phyloP scores from a whole-genome alignment of 2,888 invertebrate genomes.

The Spialia ferax region DNA sequence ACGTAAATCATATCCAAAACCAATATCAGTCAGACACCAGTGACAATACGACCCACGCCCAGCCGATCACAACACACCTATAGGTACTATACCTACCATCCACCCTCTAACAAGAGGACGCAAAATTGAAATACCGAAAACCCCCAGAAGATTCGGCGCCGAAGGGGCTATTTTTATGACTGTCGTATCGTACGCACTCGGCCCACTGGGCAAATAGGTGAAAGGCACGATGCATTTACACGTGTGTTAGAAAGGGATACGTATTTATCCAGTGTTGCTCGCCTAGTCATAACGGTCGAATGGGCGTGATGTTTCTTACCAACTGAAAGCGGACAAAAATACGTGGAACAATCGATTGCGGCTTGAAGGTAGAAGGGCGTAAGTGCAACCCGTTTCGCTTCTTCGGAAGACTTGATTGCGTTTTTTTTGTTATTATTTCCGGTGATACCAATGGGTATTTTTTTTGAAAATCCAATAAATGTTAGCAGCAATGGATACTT shows the following conservation, averaged over 20 bases:
- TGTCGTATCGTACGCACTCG: slow-evolving; percentile 85
- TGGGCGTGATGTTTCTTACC: slow-evolving; percentile 87
- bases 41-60: slow-evolving; percentile 47
- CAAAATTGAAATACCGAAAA: slow-evolving; percentile 80
- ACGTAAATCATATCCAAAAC: slow-evolving; percentile 46
- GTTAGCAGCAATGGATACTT: too few relatives aligned
- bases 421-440: too few relatives aligned
- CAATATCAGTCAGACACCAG: slow-evolving; percentile 26
- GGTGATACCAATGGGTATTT: too few relatives aligned
- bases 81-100: slow-evolving; percentile 51
- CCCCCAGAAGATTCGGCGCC: slow-evolving; percentile 84
- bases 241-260: slow-evolving; percentile 78
- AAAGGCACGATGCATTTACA: slow-evolving; percentile 71
- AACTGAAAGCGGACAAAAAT: slow-evolving; percentile 85
- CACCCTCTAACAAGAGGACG: slow-evolving; percentile 77
- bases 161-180: slow-evolving; percentile 86
- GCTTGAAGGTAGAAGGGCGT: slow-evolving; percentile 66
- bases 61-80: slow-evolving; percentile 62
- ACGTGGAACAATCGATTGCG: slow-evolving; percentile 83
- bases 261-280: slow-evolving; percentile 78
- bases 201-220: slow-evolving; percentile 84
- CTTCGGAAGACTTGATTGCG: background rate
- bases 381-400: slow-evolving; percentile 55
- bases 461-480: too few relatives aligned
- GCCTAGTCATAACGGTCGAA: slow-evolving; percentile 86